These are phyloP conservation scores for Nephrotoma flavescens DNA, from an alignment of 2,888 invertebrate genomes.

Conservation along the genomic window DNA sequence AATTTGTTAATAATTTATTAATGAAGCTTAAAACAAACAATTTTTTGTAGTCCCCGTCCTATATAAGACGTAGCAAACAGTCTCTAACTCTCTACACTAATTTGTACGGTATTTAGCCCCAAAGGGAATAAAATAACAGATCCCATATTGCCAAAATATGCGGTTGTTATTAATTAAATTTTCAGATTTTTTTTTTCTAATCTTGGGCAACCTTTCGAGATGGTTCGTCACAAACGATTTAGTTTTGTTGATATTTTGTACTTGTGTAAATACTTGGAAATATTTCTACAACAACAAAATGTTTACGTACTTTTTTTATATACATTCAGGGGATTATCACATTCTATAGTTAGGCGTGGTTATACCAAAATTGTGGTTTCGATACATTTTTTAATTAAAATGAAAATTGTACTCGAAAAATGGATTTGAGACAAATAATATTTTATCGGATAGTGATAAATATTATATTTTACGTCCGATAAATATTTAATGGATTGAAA, in stretches of 20 bases:
- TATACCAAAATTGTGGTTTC: neutral
- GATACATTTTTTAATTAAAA: neutral
- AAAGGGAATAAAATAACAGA: neutral
- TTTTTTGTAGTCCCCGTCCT: neutral
- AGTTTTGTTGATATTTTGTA: neutral
- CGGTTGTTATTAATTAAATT: neutral
- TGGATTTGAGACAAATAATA: neutral
- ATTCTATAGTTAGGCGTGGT: neutral
- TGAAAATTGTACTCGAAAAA: neutral
- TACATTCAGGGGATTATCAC: neutral
- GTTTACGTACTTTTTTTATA: neutral
- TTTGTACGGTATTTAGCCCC: neutral
- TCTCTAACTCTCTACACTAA: neutral
- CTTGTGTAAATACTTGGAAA: neutral
- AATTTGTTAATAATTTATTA: neutral
- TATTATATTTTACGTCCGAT: too few relatives aligned
- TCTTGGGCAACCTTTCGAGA: neutral
- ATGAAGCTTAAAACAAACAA: neutral
- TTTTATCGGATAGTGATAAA: neutral
- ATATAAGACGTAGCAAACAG: neutral
- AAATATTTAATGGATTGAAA: too few relatives aligned
- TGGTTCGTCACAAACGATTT: neutral
- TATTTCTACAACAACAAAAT: neutral
- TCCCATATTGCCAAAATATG: neutral
- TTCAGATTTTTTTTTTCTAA: neutral